Conservation (phyloP, 2,113 vertebrate genomes). For the Ceyx cyanopectus region DNA sequence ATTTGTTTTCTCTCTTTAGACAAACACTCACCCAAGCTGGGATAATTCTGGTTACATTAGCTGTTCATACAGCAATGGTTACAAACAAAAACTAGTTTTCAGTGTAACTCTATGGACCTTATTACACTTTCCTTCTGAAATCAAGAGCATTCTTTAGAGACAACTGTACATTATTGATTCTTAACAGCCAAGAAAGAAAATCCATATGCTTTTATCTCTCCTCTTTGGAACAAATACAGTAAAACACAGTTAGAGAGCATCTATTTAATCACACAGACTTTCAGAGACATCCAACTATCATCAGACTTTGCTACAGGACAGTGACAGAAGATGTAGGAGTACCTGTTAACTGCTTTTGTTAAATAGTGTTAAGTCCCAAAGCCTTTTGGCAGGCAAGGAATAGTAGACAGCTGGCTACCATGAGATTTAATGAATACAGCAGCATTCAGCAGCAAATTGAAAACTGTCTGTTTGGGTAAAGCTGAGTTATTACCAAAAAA, state of each 20-base stretch:
- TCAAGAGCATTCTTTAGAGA: neutral
- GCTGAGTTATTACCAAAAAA: slow-evolving; percentile 25
- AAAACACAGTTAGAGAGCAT: neutral
- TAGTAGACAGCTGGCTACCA: neutral
- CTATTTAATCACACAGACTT: slow-evolving; percentile 1
- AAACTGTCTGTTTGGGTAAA: slow-evolving; percentile 21
- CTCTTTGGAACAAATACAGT: neutral
- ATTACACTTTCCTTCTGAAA: slow-evolving; percentile 31
- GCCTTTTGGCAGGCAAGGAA: neutral
- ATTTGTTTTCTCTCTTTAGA: slow-evolving; percentile 38
- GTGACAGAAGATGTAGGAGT: neutral
- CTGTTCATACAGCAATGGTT: neutral
- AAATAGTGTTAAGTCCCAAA: neutral
- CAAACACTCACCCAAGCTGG: slow-evolving; percentile 53
- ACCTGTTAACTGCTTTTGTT: slow-evolving; percentile 5
- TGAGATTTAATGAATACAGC: slow-evolving; percentile 20
- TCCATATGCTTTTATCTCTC: neutral
- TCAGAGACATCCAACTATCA: neutral
- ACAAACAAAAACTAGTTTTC: neutral
- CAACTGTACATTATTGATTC: neutral
- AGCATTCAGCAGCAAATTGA: slow-evolving; percentile 8
- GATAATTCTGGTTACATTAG: slow-evolving; percentile 23
- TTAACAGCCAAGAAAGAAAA: slow-evolving; percentile 17
- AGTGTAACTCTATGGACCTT: neutral
- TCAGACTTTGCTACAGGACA: neutral